These are phyloP conservation scores for Cotesia typhae DNA, from an alignment of 1,140 invertebrate species.

Conservation along the genomic window DNA sequence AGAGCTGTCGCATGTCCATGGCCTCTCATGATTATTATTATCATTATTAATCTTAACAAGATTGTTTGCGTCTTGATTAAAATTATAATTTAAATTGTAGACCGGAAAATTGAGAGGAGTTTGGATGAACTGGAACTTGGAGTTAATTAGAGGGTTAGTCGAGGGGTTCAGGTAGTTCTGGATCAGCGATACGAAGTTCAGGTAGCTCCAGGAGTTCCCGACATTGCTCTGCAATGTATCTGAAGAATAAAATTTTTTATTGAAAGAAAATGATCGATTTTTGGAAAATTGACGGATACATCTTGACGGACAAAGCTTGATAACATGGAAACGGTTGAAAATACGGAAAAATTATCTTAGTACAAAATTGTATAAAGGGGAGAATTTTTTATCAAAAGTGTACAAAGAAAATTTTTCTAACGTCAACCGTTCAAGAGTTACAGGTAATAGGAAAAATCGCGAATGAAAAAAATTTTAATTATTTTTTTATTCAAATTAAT, in stretches of 20 bases:
- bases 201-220: background rate
- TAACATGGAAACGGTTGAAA: no score
- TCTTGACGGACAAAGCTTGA: no score
- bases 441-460: no score
- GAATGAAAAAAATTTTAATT: no score
- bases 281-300: no score
- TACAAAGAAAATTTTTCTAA: no score
- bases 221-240: background rate
- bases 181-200: background rate
- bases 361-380: no score
- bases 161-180: background rate
- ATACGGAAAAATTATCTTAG: no score
- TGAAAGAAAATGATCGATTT: background rate
- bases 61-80: background rate
- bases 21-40: background rate
- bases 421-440: no score
- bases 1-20: conserved; percentile 45
- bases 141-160: background rate
- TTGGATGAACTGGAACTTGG: conserved; percentile 5
- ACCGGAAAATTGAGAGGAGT: background rate
- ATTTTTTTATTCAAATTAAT: no score
- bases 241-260: background rate
- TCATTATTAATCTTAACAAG: background rate
- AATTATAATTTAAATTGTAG: background rate
- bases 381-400: no score